Conservation (phyloP, 2,113 vertebrate species). For the Lepisosteus osseus region DNA sequence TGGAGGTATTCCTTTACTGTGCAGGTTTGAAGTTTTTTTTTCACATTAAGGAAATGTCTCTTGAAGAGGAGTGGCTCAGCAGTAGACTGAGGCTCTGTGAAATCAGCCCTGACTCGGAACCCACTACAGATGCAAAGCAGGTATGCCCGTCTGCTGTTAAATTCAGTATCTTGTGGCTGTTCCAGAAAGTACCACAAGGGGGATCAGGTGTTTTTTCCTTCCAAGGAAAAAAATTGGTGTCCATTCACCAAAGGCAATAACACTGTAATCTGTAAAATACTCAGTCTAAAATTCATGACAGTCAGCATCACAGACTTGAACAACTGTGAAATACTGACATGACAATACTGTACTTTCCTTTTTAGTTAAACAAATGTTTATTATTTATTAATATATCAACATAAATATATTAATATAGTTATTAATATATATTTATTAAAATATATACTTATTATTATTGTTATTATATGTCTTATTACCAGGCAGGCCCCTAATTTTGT, state of each 20-base stretch:
- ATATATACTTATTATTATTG: not conserved
- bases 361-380: not conserved
- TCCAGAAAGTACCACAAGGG: slow-evolving; percentile 7
- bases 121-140: not conserved
- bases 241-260: too few relatives aligned
- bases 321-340: not conserved
- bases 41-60: slow-evolving; percentile 29
- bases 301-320: too few relatives aligned
- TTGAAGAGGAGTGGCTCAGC: slow-evolving; percentile 32
- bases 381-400: not conserved
- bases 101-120: slow-evolving; percentile 14
- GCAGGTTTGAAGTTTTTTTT: not conserved
- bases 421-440: not conserved
- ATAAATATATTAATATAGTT: not conserved
- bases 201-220: not conserved
- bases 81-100: slow-evolving; percentile 37
- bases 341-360: not conserved
- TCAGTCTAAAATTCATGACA: too few relatives aligned
- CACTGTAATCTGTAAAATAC: too few relatives aligned
- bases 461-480: not conserved
- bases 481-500: too few relatives aligned
- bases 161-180: not conserved
- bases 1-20: too few relatives aligned
- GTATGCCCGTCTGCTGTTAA: slow-evolving; percentile 1
- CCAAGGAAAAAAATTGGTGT: too few relatives aligned